These are phyloP conservation scores for Athene noctua DNA, from an alignment of 2,113 vertebrate species.

Conservation along the genomic window DNA sequence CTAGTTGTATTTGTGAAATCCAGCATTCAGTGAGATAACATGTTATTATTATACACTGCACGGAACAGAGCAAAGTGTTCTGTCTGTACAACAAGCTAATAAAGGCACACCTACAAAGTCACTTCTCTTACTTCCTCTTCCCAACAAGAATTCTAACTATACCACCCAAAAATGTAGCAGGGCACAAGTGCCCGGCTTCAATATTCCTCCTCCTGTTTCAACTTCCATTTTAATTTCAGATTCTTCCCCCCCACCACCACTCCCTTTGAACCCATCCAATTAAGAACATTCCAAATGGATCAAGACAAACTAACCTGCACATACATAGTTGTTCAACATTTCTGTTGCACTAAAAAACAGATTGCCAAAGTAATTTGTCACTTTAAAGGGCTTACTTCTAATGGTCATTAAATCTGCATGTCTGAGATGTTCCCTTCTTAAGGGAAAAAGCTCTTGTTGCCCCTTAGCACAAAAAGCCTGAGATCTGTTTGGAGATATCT, in stretches of 20 bases:
- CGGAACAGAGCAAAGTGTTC: neutral
- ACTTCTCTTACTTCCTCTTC: slow-evolving; percentile 21
- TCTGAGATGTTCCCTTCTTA: neutral
- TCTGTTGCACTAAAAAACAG: neutral
- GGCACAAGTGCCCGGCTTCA: neutral
- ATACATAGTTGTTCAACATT: neutral
- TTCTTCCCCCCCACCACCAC: neutral
- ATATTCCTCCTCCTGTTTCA: neutral
- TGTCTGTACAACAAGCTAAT: neutral
- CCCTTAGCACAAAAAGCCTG: neutral
- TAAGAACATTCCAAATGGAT: neutral
- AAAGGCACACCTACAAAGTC: slow-evolving; percentile 30
- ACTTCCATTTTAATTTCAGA: neutral
- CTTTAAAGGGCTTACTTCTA: neutral
- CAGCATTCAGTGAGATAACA: neutral
- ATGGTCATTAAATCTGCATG: neutral
- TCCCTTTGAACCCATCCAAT: neutral
- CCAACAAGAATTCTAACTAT: neutral
- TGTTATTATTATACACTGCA: neutral
- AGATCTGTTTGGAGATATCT: neutral
- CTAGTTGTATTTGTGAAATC: neutral
- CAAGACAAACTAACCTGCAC: neutral
- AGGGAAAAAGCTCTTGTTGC: neutral
- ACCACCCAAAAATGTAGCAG: neutral
- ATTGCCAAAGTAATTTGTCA: neutral